phyloP scores from a whole-genome alignment of 2,888 invertebrate species.

The Xanthorhoe spadicearia region DNA sequence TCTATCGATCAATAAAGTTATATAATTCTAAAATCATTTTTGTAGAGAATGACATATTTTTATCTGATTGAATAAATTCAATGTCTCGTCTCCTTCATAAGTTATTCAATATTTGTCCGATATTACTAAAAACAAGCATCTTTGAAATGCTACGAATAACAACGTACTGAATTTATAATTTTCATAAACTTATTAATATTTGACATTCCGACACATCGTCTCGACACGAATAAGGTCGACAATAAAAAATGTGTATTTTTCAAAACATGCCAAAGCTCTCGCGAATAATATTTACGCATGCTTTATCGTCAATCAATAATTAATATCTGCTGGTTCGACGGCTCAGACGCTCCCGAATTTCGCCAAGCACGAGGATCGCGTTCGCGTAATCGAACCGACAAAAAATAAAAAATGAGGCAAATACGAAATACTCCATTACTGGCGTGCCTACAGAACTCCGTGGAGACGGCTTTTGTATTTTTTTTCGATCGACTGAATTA shows the following conservation, averaged over 20 bases:
- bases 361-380: constrained; percentile 82
- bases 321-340: constrained; percentile 80
- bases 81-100: not conserved
- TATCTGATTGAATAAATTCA: not conserved
- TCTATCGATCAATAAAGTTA: not conserved
- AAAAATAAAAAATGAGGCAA: constrained; percentile 84
- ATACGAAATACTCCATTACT: constrained; percentile 85
- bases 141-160: constrained; percentile 18
- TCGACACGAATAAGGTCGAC: constrained; percentile 32
- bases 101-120: not conserved
- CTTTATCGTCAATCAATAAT: constrained; percentile 84
- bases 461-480: constrained; percentile 60
- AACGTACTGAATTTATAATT: constrained; percentile 27
- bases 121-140: constrained; percentile 25
- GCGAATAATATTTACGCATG: constrained; percentile 75
- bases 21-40: not conserved
- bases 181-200: constrained; percentile 21
- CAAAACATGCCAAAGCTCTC: constrained; percentile 56
- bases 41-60: not conserved
- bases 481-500: constrained; percentile 16
- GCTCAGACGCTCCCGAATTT: constrained; percentile 84
- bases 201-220: constrained; percentile 27
- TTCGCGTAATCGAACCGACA: constrained; percentile 83
- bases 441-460: constrained; percentile 55
- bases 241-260: constrained; percentile 42